These are phyloP conservation scores for Chunga burmeisteri DNA, from an alignment of 2,113 vertebrate genomes.

Conservation along the genomic window DNA sequence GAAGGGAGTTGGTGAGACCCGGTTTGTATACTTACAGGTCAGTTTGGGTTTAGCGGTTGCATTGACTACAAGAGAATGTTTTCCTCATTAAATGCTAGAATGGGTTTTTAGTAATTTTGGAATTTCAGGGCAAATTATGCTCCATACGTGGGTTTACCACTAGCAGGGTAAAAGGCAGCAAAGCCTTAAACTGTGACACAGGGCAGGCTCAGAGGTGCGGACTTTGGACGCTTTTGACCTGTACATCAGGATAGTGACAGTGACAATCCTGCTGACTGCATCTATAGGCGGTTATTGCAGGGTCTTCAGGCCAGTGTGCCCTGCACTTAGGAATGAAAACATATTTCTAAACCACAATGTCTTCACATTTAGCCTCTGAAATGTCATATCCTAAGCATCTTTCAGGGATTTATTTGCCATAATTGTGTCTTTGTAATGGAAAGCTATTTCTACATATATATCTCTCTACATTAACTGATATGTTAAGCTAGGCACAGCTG, in stretches of 20 bases:
- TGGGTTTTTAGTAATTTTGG: background rate
- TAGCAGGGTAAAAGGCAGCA: background rate
- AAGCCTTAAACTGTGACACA: background rate
- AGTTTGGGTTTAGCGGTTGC: background rate
- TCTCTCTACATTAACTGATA: background rate
- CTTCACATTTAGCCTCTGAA: background rate
- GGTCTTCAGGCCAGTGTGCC: background rate
- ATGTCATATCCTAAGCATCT: background rate
- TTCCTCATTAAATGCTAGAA: background rate
- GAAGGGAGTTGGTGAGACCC: background rate
- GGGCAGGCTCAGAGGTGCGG: background rate
- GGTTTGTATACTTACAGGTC: background rate
- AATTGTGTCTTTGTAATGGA: background rate
- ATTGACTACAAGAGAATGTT: rapidly evolving
- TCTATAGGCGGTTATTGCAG: background rate
- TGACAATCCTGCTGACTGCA: background rate
- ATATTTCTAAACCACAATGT: background rate
- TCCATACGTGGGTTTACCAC: background rate
- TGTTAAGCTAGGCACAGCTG: background rate
- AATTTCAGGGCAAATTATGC: background rate
- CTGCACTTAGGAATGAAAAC: background rate
- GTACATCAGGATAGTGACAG: background rate
- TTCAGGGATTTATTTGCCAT: background rate
- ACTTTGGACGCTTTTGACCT: background rate
- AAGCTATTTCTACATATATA: background rate